phyloP scores from a whole-genome alignment of 2,888 invertebrate species.

The Melanchra persicariae region DNA sequence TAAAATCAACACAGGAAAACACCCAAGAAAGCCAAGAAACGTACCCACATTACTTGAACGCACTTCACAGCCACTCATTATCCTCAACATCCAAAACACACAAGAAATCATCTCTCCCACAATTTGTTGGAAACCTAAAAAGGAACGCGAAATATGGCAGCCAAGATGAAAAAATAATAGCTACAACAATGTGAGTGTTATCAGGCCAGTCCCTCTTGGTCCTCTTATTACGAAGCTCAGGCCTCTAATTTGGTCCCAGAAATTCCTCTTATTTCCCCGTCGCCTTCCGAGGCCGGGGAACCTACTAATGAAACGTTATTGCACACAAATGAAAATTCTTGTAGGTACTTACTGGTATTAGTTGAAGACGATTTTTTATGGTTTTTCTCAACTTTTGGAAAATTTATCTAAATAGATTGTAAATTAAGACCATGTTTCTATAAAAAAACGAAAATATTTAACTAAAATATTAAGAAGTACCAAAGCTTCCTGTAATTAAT shows the following conservation, averaged over 20 bases:
- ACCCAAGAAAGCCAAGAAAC: neutral
- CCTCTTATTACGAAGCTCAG: constrained; percentile 83
- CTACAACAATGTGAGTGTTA: constrained; percentile 84
- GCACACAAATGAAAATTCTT: constrained; percentile 69
- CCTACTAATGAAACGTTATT: constrained; percentile 75
- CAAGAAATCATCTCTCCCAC: constrained; percentile 55
- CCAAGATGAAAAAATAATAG: constrained; percentile 86
- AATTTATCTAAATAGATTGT: neutral
- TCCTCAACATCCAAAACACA: constrained; percentile 37
- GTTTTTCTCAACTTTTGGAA: neutral
- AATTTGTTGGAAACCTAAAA: constrained; percentile 51
- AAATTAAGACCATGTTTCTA: neutral
- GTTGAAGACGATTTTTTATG: constrained; percentile 8
- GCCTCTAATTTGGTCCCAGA: constrained; percentile 83
- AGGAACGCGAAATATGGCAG: constrained; percentile 75
- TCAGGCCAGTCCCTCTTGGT: constrained; percentile 77
- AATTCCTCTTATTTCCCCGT: constrained; percentile 66
- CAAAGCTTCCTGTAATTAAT: neutral
- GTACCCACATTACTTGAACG: constrained; percentile 37
- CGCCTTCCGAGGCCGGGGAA: constrained; percentile 74
- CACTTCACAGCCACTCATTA: constrained; percentile 45
- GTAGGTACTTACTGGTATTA: constrained; percentile 25
- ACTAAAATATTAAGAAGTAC: neutral
- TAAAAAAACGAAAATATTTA: neutral
- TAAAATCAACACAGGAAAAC: neutral